These are phyloP conservation scores for Procavia capensis DNA, from an alignment of 2,113 vertebrate species.

Conservation along the genomic window DNA sequence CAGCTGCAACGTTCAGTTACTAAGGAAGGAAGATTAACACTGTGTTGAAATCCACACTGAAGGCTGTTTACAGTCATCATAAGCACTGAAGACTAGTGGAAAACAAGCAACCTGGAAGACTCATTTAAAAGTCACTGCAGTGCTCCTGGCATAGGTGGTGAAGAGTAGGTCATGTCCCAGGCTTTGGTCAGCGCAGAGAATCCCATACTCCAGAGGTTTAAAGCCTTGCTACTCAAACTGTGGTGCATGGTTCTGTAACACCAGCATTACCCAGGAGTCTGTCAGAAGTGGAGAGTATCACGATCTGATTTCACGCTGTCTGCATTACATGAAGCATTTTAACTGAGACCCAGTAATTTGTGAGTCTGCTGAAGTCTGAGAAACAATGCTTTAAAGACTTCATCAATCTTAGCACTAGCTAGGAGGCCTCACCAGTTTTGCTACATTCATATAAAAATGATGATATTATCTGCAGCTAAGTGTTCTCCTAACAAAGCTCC, in stretches of 20 bases:
- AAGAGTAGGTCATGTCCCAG: not conserved
- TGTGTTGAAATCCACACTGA: not conserved
- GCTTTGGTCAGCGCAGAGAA: slow-evolving; percentile 4
- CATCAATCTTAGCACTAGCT: not conserved
- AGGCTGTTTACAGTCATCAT: not conserved
- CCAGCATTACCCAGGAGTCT: not conserved
- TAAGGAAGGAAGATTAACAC: not conserved
- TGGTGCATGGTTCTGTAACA: not conserved
- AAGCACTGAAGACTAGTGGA: not conserved
- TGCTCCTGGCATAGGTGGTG: not conserved
- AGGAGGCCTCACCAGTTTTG: not conserved
- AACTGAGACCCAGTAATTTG: not conserved
- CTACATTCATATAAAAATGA: not conserved
- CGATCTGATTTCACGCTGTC: not conserved
- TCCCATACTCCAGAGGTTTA: not conserved
- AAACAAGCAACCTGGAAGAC: not conserved
- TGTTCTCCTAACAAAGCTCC: not conserved
- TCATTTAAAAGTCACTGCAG: slow-evolving; percentile 6
- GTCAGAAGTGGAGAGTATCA: not conserved
- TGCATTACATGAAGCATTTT: not conserved
- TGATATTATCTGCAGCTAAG: not conserved
- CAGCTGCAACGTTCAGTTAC: not conserved
- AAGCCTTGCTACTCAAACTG: not conserved
- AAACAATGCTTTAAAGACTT: not conserved
- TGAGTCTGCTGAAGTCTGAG: not conserved